Base-by-base conservation (phyloP, 2,888 invertebrate genomes). In the Drosophila paucipuncta region DNA sequence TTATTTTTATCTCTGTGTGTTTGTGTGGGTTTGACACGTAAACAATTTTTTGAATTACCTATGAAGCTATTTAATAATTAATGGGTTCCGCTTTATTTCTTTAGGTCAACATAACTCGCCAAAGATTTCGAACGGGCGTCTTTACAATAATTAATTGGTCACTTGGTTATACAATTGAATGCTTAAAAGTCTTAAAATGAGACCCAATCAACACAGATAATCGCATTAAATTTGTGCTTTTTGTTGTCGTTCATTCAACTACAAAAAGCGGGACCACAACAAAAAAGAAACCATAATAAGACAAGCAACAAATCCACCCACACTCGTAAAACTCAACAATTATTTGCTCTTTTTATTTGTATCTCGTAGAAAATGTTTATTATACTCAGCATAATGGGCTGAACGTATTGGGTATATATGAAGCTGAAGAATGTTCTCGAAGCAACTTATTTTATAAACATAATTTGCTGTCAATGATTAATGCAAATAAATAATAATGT, bases 201-300 rank as follows among this genome's bases (percentile, higher is more conserved):
- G 30, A 10, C 43, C n/a, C 55, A 57, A 70, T 55, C 66, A 57
- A 57, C 55, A 63, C 16, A 55, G 47, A 62, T 80, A 80, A 76
- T 76, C 80, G 52, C 68, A 76, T 68, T 63, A 68, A 71, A 60
- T 52, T 71, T 64, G 35, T 50, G 25, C 31, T 31, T 64, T 76
- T 60, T 63, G 37, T 57, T 69, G 53, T 33, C 53, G 73, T 66
- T 67, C 68, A 73, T 64, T 77, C 53, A 71, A 72, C 78, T 47
- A 31, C 13, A 52, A 30, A 61, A 41, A 63, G 35, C 54, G 58
- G 58, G 31, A 63, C 18, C 35, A 69, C n/a, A 53, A 62, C 16
- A 39, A 68, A 52, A 67, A 69, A n/a, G 43, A 49, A 18, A 68
- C 25, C 61, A 54, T 16, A 65, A 62, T n/a, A 39, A 61, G 18